These are phyloP conservation scores for Latheticus oryzae DNA, from an alignment of 2,888 invertebrate genomes.

Conservation along the genomic window DNA sequence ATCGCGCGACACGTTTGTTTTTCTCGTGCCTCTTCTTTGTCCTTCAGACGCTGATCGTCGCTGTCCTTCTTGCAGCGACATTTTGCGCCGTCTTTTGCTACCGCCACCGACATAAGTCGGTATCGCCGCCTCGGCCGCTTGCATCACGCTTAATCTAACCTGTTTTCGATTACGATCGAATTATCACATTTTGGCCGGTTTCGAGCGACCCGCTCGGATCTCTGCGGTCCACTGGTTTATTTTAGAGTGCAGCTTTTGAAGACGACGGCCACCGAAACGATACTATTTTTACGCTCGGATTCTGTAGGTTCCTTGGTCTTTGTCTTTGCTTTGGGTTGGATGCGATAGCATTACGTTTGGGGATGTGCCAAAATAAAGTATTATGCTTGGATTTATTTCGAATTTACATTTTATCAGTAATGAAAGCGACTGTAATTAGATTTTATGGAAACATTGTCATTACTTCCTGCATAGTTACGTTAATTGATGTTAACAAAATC, in stretches of 20 bases:
- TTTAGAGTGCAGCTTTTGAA: slow-evolving; percentile 55
- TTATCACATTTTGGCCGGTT: slow-evolving; percentile 45
- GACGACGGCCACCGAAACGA: slow-evolving; percentile 53
- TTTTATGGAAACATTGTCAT: no score
- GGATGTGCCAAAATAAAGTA: slow-evolving; percentile 30
- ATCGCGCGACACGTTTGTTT: slow-evolving; percentile 77
- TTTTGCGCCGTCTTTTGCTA: slow-evolving; percentile 39
- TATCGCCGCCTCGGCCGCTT: slow-evolving; percentile 46
- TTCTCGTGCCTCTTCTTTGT: slow-evolving; percentile 69
- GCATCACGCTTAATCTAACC: slow-evolving; percentile 41
- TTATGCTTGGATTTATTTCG: no score
- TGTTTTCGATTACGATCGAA: slow-evolving; percentile 20
- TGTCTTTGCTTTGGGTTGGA: slow-evolving; percentile 23
- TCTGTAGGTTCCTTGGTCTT: slow-evolving; percentile 16
- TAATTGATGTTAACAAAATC: no score
- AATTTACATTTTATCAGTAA: no score
- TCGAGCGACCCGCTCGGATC: slow-evolving; percentile 48
- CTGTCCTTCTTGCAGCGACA: slow-evolving; percentile 38
- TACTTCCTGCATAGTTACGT: no score
- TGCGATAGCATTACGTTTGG: slow-evolving; percentile 39
- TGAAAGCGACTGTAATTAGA: no score
- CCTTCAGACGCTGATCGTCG: slow-evolving; percentile 78
- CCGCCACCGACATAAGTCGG: slow-evolving; percentile 37
- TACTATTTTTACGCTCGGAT: slow-evolving; percentile 47
- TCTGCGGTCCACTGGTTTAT: slow-evolving; percentile 61